Conservation (phyloP, 2,797 vertebrate species). For the Numenius phaeopus region DNA sequence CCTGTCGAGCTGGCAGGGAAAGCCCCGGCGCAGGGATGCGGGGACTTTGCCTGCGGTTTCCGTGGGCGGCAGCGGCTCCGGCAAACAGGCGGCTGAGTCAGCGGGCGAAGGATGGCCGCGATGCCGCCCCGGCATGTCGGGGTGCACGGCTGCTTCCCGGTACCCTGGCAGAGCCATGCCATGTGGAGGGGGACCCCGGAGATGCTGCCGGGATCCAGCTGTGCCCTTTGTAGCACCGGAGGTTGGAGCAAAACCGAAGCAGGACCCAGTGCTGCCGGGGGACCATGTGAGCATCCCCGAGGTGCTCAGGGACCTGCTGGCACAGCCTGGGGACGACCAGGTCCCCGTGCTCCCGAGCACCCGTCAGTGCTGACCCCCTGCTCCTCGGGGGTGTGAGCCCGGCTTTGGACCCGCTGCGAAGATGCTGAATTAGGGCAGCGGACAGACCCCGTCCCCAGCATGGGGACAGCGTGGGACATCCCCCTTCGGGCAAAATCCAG, state of each 20-base stretch:
- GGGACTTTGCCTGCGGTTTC: constrained; percentile 51
- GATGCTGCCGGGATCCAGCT: accelerated
- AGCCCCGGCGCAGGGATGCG: not conserved
- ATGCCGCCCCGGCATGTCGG: not conserved
- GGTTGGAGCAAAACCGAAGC: not conserved
- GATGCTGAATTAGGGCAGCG: not conserved
- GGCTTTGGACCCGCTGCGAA: accelerated
- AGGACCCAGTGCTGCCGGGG: not conserved
- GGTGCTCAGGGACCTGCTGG: not conserved
- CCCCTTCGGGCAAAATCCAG: accelerated
- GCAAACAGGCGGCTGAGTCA: constrained; percentile 50
- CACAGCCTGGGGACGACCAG: not conserved
- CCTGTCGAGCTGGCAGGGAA: not conserved
- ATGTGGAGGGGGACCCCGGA: accelerated
- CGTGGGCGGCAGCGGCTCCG: constrained; percentile 7
- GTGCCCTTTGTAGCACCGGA: accelerated
- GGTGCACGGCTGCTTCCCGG: not conserved
- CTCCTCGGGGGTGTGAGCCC: accelerated
- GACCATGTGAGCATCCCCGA: accelerated
- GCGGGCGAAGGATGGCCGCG: not conserved
- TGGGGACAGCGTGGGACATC: accelerated
- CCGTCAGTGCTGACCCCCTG: accelerated
- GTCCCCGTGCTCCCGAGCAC: not conserved
- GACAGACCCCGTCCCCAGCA: accelerated
- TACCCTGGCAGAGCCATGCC: not conserved